Conservation (phyloP, 2,113 vertebrate species). For the Chiloscyllium plagiosum region DNA sequence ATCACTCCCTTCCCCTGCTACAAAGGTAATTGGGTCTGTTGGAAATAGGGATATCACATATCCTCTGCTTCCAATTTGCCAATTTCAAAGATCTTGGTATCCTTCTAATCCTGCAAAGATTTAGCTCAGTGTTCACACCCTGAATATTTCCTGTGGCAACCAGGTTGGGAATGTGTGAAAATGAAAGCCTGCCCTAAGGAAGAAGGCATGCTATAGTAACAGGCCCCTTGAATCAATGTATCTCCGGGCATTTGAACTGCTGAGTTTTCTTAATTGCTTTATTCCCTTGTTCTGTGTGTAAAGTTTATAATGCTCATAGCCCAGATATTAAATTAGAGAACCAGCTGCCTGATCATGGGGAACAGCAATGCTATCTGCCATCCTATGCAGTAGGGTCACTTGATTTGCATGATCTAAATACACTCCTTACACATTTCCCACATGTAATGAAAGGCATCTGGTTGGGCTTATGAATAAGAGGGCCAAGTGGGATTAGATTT, state of each 20-base stretch:
- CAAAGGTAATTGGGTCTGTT: not conserved
- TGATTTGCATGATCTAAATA: not conserved
- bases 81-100: not conserved
- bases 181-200: not conserved
- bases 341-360: not conserved
- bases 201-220: not conserved
- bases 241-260: not conserved
- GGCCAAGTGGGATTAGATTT: too few species aligned
- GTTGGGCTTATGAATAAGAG: too few species aligned
- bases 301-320: not conserved
- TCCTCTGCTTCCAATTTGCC: not conserved
- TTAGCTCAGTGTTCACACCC: not conserved
- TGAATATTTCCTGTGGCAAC: not conserved
- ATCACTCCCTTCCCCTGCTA: not conserved
- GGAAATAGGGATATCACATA: not conserved
- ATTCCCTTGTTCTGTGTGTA: not conserved
- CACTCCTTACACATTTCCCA: not conserved
- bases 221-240: not conserved
- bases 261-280: not conserved
- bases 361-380: not conserved
- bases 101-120: not conserved
- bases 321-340: constrained; percentile 8
- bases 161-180: not conserved
- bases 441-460: not conserved
- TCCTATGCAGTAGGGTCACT: not conserved